Base-by-base conservation (phyloP, 53 echinoderm and acorn worm species). In the Crossaster papposus region DNA sequence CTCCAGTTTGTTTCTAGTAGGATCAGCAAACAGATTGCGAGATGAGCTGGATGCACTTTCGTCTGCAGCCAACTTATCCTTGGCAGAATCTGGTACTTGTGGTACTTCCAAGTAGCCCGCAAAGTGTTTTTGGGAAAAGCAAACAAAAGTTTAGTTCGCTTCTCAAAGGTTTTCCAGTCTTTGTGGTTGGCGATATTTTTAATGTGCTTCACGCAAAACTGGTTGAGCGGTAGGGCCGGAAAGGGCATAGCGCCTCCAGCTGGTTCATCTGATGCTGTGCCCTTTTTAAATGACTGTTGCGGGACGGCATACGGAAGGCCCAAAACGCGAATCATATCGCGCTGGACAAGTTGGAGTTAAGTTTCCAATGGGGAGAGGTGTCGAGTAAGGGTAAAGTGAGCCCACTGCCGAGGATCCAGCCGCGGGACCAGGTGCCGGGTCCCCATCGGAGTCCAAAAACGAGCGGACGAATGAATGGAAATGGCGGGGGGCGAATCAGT, bases 331-430 rank as follows among this genome's bases (percentile, higher is more conserved):
- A 81, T 81, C 81, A 81, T 81, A 34, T 64, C 81, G 3, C 64
- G 17, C 3, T 81, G 64, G 34, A 81, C 81, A 55, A 81, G 32
- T 20, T n/a, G 81, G 4, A 81, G 8, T 20, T 81, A 18, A 14
- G 81, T 81, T 62, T 80, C 62, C 76, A 76, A 18, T 44, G 11
- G 76, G 76, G 76, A 70, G 36, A 76, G 35, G 18, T 36, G 35
- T 30, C 36, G 76, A 12, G 76, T 34, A 44, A 44, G 44, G 1
- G 9, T 44, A 9, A 44, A 44, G 44, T 44, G 44, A 44, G 9
- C 44, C 44, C 44, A 9, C 9, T 44, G 44, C 44, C 44, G 44
- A 44, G 6, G 44, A 44, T 9, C 44, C 44, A 44, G 44, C 44
- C 44, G 5, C 44, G 9, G 44, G 44, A 44, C 44, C 1, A 0